Conservation (phyloP, 2,113 vertebrate genomes). For the Patagioenas fasciata region DNA sequence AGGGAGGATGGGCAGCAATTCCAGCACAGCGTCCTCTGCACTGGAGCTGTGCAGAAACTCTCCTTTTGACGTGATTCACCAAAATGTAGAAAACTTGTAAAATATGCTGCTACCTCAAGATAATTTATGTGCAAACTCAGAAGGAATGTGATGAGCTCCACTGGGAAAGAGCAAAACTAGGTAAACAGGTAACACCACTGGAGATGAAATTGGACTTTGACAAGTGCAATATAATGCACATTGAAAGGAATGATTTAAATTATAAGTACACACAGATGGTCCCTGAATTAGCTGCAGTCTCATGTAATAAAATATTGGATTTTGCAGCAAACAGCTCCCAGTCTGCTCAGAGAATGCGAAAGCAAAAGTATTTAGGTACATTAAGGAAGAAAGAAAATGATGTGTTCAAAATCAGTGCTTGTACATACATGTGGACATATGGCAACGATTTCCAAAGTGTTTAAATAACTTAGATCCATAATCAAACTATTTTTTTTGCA, state of each 20-base stretch:
- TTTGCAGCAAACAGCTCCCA: background rate
- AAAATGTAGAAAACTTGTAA: background rate
- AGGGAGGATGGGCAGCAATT: background rate
- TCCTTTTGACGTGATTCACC: background rate
- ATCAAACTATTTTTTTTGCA: background rate
- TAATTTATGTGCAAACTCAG: background rate
- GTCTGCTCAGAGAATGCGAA: background rate
- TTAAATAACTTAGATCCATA: background rate
- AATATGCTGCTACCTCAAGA: background rate
- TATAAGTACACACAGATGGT: constrained; percentile 49
- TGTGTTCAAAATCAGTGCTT: background rate
- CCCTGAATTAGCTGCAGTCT: constrained; percentile 33
- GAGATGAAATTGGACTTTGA: constrained; percentile 24
- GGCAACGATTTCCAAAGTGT: background rate
- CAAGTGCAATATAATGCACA: background rate
- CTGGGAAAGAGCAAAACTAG: background rate
- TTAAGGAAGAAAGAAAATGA: background rate
- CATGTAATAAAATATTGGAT: background rate
- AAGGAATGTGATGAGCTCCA: background rate
- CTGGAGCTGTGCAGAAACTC: background rate
- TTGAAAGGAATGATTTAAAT: constrained; percentile 36
- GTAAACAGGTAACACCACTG: background rate
- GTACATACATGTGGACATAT: background rate
- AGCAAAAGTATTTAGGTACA: background rate
- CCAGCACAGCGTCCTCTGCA: background rate